These are phyloP conservation scores for Apodemia zela DNA, from an alignment of 2,888 invertebrate genomes.

Conservation along the genomic window DNA sequence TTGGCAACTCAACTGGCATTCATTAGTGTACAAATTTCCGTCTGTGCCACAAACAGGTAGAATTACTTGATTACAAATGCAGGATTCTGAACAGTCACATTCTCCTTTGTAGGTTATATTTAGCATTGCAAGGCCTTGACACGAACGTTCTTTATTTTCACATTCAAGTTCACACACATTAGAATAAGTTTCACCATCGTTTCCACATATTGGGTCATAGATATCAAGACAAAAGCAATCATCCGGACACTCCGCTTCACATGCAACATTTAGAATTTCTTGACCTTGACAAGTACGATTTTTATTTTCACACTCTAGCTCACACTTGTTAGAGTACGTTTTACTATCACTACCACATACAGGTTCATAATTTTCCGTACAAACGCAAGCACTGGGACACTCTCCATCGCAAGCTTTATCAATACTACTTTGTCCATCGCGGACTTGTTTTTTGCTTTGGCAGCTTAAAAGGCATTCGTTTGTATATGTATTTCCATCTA, in stretches of 20 bases:
- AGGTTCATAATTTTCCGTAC: conserved; percentile 25
- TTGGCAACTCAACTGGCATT: neutral
- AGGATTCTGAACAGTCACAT: conserved; percentile 17
- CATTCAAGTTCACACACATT: conserved; percentile 29
- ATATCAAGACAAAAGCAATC: conserved; percentile 24
- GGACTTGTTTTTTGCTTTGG: conserved; percentile 11
- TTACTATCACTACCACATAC: conserved; percentile 31
- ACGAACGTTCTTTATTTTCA: conserved; percentile 22
- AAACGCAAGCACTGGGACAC: conserved; percentile 23
- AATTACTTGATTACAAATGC: conserved; percentile 7
- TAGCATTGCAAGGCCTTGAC: neutral
- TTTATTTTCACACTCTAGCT: conserved; percentile 27
- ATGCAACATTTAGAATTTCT: neutral
- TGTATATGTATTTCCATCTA: neutral
- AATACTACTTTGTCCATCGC: conserved; percentile 14
- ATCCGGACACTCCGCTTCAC: conserved; percentile 25
- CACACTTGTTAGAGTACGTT: conserved; percentile 32
- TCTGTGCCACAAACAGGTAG: neutral
- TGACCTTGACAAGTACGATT: neutral
- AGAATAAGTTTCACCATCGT: conserved; percentile 31
- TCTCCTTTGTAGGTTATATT: conserved; percentile 12
- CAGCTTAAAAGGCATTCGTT: neutral
- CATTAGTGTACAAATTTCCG: neutral
- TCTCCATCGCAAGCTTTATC: conserved; percentile 22
- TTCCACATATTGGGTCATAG: conserved; percentile 38